phyloP scores from a whole-genome alignment of 1,140 invertebrate species.

The Bombus terrestris region DNA sequence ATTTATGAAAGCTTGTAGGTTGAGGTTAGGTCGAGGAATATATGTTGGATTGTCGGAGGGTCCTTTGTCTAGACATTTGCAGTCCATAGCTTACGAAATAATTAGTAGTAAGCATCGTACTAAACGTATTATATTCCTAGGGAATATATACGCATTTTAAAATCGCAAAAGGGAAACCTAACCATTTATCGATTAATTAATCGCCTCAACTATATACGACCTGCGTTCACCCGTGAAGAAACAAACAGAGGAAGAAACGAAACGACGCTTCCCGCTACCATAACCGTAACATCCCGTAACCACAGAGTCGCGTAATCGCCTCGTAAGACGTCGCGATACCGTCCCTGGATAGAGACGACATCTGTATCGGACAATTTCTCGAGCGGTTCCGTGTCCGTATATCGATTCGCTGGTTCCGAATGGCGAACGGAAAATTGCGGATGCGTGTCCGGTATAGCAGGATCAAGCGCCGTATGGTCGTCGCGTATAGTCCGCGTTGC shows the following conservation, averaged over 20 bases:
- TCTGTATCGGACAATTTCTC: slow-evolving; percentile 17
- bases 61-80: background rate
- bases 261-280: too few species aligned
- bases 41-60: background rate
- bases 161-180: background rate
- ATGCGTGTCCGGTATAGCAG: slow-evolving; percentile 33
- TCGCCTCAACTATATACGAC: background rate
- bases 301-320: background rate
- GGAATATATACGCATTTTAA: too few species aligned
- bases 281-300: fast-evolving
- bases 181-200: background rate
- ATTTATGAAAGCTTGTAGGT: background rate
- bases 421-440: slow-evolving; percentile 31
- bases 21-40: background rate
- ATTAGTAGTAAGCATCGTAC: background rate
- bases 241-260: background rate
- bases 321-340: background rate
- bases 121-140: background rate
- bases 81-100: background rate
- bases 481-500: background rate
- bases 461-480: slow-evolving; percentile 50
- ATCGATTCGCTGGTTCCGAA: slow-evolving; percentile 7
- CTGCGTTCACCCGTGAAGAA: too few species aligned
- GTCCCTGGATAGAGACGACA: background rate
- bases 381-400: background rate